phyloP scores from a whole-genome alignment of 1,140 invertebrate genomes.

The Drosophila tsacasi region DNA sequence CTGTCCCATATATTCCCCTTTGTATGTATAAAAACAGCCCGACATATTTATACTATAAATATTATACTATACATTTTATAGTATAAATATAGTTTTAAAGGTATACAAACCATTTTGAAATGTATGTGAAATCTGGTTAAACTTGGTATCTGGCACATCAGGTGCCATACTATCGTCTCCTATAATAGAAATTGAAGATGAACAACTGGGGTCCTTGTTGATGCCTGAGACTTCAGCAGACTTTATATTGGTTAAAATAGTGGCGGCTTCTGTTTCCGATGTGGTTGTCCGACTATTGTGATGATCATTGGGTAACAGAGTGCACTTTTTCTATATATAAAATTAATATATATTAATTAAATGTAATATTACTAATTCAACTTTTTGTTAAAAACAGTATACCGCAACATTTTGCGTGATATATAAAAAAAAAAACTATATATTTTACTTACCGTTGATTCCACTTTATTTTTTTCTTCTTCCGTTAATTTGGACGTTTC shows the following conservation, averaged over 20 bases:
- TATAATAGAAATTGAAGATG: slow-evolving; percentile 14
- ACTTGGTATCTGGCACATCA: slow-evolving; percentile 10
- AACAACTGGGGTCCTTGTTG: slow-evolving; percentile 36
- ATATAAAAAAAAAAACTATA: too few species aligned
- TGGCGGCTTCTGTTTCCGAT: slow-evolving; percentile 75
- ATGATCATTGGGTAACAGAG: background rate
- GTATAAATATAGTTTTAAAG: background rate
- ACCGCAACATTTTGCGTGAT: too few species aligned
- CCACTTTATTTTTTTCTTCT: background rate
- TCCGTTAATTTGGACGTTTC: background rate
- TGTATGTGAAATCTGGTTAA: slow-evolving; percentile 16
- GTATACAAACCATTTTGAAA: slow-evolving; percentile 53
- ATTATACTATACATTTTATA: too few species aligned
- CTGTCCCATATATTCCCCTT: too few species aligned
- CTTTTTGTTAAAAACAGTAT: too few species aligned
- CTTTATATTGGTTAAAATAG: slow-evolving; percentile 78
- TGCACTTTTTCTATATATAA: slow-evolving; percentile 1
- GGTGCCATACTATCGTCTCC: background rate
- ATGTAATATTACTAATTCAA: too few species aligned
- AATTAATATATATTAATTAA: background rate
- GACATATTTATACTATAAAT: too few species aligned
- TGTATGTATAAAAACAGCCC: too few species aligned
- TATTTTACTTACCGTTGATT: slow-evolving; percentile 19
- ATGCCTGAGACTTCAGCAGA: slow-evolving; percentile 51
- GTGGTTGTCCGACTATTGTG: slow-evolving; percentile 43